Percentiles rank a stretch among this genome's conserved stretches.
Evolutionary conservation across 2,888 invertebrate species (phyloP).

Genomic region (Cephus spinipes): DNA sequence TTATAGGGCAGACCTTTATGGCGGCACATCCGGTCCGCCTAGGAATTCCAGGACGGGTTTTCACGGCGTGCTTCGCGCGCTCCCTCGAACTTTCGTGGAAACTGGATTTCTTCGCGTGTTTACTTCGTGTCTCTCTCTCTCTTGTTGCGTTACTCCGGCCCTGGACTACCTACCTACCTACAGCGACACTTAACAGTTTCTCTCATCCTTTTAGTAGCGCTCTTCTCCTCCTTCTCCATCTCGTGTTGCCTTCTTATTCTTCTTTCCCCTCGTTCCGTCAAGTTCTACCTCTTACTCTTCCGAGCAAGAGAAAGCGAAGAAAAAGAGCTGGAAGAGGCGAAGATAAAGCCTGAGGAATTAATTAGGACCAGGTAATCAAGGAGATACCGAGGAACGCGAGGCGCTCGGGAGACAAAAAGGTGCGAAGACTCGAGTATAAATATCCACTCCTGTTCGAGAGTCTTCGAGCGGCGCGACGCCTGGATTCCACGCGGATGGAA

Average conservation of each 20-base stretch:
- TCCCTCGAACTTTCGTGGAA: slow-evolving; percentile 7
- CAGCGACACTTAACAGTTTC: background rate
- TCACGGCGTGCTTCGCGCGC: slow-evolving; percentile 14
- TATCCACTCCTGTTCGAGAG: slow-evolving; percentile 61
- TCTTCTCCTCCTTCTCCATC: slow-evolving; percentile 7
- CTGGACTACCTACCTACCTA: background rate
- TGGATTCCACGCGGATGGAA: slow-evolving; percentile 13
- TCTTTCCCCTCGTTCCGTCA: slow-evolving; percentile 15
- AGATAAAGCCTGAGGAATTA: slow-evolving; percentile 62
- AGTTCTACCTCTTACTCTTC: slow-evolving; percentile 1
- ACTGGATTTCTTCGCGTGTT: background rate
- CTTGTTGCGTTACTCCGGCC: background rate
- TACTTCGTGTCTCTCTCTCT: slow-evolving; percentile 12
- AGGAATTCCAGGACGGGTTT: background rate
- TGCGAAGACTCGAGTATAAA: slow-evolving; percentile 59
- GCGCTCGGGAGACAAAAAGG: slow-evolving; percentile 46
- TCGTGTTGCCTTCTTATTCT: slow-evolving; percentile 27
- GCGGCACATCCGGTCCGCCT: background rate
- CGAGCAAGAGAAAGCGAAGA: slow-evolving; percentile 23
- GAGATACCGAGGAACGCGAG: slow-evolving; percentile 47
- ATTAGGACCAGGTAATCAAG: slow-evolving; percentile 63
- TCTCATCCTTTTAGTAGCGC: background rate
- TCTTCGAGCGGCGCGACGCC: slow-evolving; percentile 41
- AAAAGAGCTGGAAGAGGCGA: slow-evolving; percentile 44
- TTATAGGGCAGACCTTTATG: background rate